Percentiles rank a stretch among this genome's conserved stretches.
Conservation (phyloP, 64 coral and sea anemone genomes). For the Actinia tenebrosa region DNA sequence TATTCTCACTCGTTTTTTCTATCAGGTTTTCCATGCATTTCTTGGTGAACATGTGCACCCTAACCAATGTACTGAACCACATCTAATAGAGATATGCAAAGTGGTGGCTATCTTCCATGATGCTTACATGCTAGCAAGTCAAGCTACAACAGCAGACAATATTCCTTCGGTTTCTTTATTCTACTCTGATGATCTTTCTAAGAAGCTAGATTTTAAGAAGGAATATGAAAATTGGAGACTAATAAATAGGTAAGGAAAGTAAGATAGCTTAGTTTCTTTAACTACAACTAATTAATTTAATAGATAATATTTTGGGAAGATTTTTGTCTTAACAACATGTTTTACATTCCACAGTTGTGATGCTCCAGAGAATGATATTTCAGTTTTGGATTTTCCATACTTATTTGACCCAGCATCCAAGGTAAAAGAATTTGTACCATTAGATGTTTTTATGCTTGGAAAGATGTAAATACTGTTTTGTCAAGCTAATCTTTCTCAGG, state of each 20-base stretch:
- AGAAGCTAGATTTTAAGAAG: slow-evolving; percentile 89
- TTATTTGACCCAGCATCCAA: slow-evolving; percentile 91
- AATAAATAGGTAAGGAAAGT: not conserved
- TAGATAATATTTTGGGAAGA: not conserved
- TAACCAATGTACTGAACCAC: slow-evolving; percentile 46
- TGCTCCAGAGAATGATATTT: slow-evolving; percentile 4
- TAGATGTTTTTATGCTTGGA: too few relatives aligned
- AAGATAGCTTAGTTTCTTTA: too few relatives aligned
- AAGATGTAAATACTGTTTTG: too few relatives aligned
- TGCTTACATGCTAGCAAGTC: slow-evolving; percentile 21
- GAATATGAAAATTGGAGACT: slow-evolving; percentile 90
- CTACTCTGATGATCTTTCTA: slow-evolving; percentile 89
- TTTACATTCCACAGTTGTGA: slow-evolving; percentile 3
- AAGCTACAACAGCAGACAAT: slow-evolving; percentile 4
- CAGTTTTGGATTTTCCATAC: slow-evolving; percentile 83
- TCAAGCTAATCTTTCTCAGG: too few relatives aligned
- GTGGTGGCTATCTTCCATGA: slow-evolving; percentile 57
- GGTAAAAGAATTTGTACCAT: slow-evolving; percentile 22
- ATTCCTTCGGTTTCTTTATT: slow-evolving; percentile 66
- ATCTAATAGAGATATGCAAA: slow-evolving; percentile 72
- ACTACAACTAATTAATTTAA: too few relatives aligned
- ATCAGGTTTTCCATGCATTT: slow-evolving; percentile 60
- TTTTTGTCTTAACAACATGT: not conserved
- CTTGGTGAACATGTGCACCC: slow-evolving; percentile 63
- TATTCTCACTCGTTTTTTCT: not conserved